phyloP scores from a whole-genome alignment of 1,140 invertebrate genomes.

The Aporrectodea caliginosa region DNA sequence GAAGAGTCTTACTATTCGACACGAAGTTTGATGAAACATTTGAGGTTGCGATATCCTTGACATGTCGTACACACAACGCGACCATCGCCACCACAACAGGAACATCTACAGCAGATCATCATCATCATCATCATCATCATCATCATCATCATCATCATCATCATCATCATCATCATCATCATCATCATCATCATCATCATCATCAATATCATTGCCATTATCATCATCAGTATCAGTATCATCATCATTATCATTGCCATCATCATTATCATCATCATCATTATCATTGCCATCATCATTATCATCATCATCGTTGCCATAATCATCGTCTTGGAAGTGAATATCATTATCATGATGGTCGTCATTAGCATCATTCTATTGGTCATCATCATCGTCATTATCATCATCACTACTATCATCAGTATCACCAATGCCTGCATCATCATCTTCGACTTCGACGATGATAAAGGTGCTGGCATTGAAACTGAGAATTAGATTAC shows the following conservation, averaged over 20 bases:
- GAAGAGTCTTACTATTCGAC: conserved; percentile 59
- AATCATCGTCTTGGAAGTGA: too few species aligned
- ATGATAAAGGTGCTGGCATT: too few species aligned
- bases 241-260: background rate
- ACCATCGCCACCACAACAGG: conserved; percentile 57
- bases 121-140: conserved; percentile 3
- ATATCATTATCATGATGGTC: too few species aligned
- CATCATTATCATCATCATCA: background rate
- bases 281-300: background rate
- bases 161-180: conserved; percentile 2
- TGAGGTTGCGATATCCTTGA: conserved; percentile 57
- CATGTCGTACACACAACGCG: conserved; percentile 56
- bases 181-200: conserved; percentile 3
- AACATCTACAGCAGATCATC: conserved; percentile 20
- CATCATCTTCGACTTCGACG: too few species aligned
- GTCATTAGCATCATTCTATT: too few species aligned
- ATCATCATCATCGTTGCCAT: background rate
- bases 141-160: conserved; percentile 2
- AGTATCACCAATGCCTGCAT: too few species aligned
- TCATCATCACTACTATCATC: too few species aligned
- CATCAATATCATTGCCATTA: background rate
- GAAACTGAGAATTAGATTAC: too few species aligned
- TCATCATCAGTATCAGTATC: too few species aligned
- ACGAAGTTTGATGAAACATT: conserved; percentile 58
- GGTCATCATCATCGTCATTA: too few species aligned